A percentile compares a stretch with the other conserved stretches of the same genome.
Conservation (phyloP, 2,797 vertebrate genomes). For the Thamnophis elegans region DNA sequence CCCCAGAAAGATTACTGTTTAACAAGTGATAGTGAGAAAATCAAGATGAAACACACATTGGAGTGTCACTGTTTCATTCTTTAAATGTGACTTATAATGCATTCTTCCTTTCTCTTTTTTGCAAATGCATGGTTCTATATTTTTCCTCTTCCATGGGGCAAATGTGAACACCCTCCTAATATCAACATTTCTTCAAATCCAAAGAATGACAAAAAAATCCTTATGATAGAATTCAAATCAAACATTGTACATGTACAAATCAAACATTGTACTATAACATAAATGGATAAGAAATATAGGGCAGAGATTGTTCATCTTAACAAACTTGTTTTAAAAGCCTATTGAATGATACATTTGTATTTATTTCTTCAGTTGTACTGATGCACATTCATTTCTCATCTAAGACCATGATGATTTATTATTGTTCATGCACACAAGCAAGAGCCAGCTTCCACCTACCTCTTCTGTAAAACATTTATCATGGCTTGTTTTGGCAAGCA, state of each 20-base stretch:
- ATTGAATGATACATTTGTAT: not conserved
- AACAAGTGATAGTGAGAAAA: not conserved
- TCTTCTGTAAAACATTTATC: constrained; percentile 53
- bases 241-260: not conserved
- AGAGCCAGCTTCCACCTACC: constrained; percentile 58
- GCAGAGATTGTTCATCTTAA: not conserved
- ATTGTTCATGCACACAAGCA: not conserved
- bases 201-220: not conserved
- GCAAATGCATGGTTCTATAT: not conserved
- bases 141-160: not conserved
- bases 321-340: not conserved
- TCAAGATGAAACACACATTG: not conserved
- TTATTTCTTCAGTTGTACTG: not conserved
- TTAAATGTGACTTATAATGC: not conserved
- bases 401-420: not conserved
- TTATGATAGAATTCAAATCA: not conserved
- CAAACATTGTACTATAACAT: not conserved
- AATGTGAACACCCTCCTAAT: not conserved
- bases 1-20: not conserved
- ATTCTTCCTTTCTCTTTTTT: not conserved
- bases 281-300: not conserved
- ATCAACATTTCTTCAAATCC: not conserved
- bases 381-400: too few relatives aligned
- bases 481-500: constrained; percentile 19
- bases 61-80: not conserved